A percentile compares a stretch with the other conserved stretches of the same genome.
Evolutionary conservation across 2,113 vertebrate genomes (phyloP).

Genomic region (Petaurus breviceps): DNA sequence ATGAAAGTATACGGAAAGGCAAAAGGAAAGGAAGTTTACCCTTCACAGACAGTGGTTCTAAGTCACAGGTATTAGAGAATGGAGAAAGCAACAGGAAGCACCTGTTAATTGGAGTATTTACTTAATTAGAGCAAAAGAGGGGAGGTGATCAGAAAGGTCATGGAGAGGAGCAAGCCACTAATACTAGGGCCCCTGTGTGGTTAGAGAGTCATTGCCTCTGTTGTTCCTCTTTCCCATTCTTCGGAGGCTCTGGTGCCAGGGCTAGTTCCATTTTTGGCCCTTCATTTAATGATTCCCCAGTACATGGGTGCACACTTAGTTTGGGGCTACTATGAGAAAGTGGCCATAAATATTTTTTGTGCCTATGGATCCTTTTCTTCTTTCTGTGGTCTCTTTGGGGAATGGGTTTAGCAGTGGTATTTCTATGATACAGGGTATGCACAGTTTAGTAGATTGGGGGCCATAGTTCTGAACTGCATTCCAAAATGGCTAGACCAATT

Average conservation of each 20-base stretch:
- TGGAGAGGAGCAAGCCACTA: background rate
- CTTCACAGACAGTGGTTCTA: background rate
- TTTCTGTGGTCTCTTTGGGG: background rate
- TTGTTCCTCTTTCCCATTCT: background rate
- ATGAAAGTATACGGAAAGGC: background rate
- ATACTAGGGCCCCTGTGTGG: background rate
- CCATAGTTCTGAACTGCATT: background rate
- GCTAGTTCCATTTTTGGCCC: background rate
- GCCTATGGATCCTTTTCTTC: background rate
- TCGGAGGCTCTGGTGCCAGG: background rate
- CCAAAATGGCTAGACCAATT: background rate
- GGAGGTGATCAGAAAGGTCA: background rate
- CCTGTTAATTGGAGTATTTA: background rate
- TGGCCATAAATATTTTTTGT: background rate
- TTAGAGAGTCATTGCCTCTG: background rate
- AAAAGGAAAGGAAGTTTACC: background rate
- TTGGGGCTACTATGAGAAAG: background rate
- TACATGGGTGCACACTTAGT: background rate
- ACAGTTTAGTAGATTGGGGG: background rate
- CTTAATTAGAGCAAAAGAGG: background rate
- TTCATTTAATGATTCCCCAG: background rate
- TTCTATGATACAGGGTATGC: background rate
- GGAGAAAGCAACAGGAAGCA: background rate
- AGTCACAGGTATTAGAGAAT: background rate
- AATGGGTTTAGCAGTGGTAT: background rate